A percentile compares a stretch with the other conserved stretches of the same genome.
These are phyloP conservation scores for Grammomys dolichurus DNA, from an alignment of 2,113 vertebrate genomes.

Conservation along the genomic window DNA sequence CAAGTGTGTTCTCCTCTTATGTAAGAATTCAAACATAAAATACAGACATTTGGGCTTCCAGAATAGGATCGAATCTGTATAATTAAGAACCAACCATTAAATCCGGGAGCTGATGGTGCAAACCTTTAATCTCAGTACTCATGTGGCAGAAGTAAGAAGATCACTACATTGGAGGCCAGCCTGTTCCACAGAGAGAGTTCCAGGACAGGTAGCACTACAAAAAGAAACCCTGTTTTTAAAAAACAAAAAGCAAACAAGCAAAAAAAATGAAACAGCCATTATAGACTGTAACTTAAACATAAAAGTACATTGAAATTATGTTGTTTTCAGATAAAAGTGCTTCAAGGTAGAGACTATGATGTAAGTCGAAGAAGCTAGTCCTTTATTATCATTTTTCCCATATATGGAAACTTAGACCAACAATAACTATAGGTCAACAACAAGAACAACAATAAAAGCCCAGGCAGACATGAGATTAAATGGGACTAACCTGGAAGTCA, in stretches of 20 bases:
- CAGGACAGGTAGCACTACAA: neutral
- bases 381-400: neutral
- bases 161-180: neutral
- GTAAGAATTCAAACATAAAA: too few relatives aligned
- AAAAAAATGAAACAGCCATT: neutral
- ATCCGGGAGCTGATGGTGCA: neutral
- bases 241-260: neutral
- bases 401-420: too few relatives aligned
- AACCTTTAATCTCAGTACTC: neutral
- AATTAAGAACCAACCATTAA: neutral
- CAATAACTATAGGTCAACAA: neutral
- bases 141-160: neutral
- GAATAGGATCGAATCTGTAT: neutral
- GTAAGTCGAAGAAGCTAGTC: neutral
- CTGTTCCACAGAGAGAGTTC: neutral
- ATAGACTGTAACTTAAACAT: neutral
- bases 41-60: neutral
- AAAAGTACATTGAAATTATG: neutral
- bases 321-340: neutral
- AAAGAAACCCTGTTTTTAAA: neutral
- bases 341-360: neutral
- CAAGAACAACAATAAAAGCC: neutral
- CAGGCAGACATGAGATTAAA: neutral
- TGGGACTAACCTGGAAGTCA: too few relatives aligned
- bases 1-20: too few relatives aligned